Percentiles rank a stretch among this genome's conserved stretches.
These are phyloP conservation scores for Ceryle rudis DNA, from an alignment of 2,797 vertebrate species.

Conservation along the genomic window DNA sequence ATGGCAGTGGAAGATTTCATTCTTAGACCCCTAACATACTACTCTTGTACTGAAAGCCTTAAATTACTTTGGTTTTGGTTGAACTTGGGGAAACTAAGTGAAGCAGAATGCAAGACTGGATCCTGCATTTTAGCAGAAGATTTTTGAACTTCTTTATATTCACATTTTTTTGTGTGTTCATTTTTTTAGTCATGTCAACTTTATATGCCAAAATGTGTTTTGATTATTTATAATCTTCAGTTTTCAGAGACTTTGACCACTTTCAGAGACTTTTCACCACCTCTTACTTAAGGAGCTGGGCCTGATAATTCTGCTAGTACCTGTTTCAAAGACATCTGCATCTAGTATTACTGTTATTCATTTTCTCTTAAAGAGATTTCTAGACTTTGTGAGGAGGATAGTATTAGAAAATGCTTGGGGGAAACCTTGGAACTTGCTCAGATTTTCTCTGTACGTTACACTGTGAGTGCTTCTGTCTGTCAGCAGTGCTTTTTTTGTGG, in stretches of 20 bases:
- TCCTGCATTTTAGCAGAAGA: neutral
- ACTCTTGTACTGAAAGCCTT: neutral
- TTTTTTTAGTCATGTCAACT: neutral
- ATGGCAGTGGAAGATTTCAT: neutral
- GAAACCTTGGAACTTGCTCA: neutral
- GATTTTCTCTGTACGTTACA: neutral
- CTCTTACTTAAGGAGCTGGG: neutral
- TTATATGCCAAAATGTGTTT: neutral
- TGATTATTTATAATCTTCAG: neutral
- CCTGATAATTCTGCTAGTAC: neutral
- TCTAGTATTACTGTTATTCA: neutral
- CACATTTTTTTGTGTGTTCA: neutral
- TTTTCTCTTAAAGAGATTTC: neutral
- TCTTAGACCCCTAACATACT: neutral
- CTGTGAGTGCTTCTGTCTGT: neutral
- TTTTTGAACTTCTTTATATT: neutral
- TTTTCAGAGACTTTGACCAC: neutral
- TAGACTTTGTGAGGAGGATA: neutral
- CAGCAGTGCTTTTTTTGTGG: neutral
- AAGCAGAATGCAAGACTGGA: neutral
- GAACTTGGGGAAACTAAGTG: neutral
- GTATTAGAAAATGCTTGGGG: neutral
- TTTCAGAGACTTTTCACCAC: neutral
- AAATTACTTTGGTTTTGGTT: neutral
- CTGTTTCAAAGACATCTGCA: neutral